Evolutionary conservation across 2,888 invertebrate genomes (phyloP), one percentile per base, ranked within the genome.

Genomic region (Latheticus oryzae): DNA sequence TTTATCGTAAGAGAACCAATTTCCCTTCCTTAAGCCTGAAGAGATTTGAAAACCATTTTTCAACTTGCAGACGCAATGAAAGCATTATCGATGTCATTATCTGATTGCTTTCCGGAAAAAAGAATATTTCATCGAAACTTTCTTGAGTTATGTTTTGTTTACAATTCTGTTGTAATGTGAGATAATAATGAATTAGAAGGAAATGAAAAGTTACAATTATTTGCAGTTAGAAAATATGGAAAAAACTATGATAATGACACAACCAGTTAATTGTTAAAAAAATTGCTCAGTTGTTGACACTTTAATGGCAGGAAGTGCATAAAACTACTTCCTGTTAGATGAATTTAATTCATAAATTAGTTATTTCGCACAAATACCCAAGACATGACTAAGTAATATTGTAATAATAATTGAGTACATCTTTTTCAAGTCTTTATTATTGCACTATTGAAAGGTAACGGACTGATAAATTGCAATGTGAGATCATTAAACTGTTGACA

Each of bases 1-100:
- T 50, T 50, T 50, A 50, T 50, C 26, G 37, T 11, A n/a, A 5
- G 11, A n/a, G 16, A 24, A 38, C 38, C 38, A 51, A 51, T 51
- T 51, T 38, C 30, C 30, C 13, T 5, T 47, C 11, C 8, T 47
- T 32, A 21, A 47, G 13, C 7, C 32, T 23, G n/a, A 2, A 5
- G 24, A 35, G 38, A 51, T 30, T 38, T 12, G 17, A 16, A 24
- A 28, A 38, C 30, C 51, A 51, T 51, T 51, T 40, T 30, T 51
- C 51, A 51, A 7, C 8, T n/a, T 8, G 32, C 13, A 11, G 4
- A 28, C 15, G 19, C 32, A 33, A 33, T 33, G 47, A 24, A 24
- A 23, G 16, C 35, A 48, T 48, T 48, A 35, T 50, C 37, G 26
- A 12, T n/a, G 17, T 21, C 30, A 47, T 47, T 47, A 47, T 33